Evolutionary conservation across 2,888 invertebrate species (phyloP).

Genomic region (Coelopa pilipes): DNA sequence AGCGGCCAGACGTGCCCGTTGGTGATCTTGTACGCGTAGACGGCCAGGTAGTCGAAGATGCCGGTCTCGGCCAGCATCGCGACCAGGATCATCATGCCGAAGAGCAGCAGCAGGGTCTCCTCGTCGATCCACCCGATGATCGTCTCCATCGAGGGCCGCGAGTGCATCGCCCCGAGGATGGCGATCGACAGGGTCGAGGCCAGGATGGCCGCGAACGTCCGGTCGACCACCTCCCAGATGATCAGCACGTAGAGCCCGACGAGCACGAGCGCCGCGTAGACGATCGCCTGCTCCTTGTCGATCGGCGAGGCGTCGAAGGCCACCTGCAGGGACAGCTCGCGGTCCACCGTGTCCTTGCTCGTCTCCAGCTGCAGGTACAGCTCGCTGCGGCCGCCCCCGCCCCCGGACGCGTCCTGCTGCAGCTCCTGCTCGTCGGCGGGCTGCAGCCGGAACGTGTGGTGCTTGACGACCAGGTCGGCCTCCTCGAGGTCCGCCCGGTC

Average conservation of each 20-base stretch:
- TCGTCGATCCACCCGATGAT: slow-evolving; percentile 79
- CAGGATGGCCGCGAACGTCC: slow-evolving; percentile 77
- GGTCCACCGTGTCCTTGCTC: background rate
- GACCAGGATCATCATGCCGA: slow-evolving; percentile 83
- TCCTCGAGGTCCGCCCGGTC: too few species aligned
- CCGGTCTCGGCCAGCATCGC: slow-evolving; percentile 80
- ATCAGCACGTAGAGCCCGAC: slow-evolving; percentile 79
- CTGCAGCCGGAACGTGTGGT: too few species aligned
- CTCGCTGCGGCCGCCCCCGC: too few species aligned
- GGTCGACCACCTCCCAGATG: slow-evolving; percentile 76
- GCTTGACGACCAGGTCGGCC: too few species aligned
- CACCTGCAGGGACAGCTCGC: background rate
- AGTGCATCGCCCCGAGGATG: slow-evolving; percentile 73
- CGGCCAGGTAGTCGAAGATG: slow-evolving; percentile 78
- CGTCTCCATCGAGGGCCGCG: slow-evolving; percentile 73
- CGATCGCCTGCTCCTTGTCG: slow-evolving; percentile 73
- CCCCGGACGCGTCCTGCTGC: too few species aligned
- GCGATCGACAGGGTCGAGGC: slow-evolving; percentile 76
- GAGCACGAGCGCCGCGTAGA: slow-evolving; percentile 77
- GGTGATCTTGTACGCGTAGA: slow-evolving; percentile 74
- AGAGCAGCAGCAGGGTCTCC: slow-evolving; percentile 74
- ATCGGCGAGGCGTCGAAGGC: background rate
- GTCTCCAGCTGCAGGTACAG: too few species aligned
- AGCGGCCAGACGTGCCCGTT: slow-evolving; percentile 78
- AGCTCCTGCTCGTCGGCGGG: too few species aligned